Conservation (phyloP, 1,140 invertebrate genomes). For the Fopius arisanus region DNA sequence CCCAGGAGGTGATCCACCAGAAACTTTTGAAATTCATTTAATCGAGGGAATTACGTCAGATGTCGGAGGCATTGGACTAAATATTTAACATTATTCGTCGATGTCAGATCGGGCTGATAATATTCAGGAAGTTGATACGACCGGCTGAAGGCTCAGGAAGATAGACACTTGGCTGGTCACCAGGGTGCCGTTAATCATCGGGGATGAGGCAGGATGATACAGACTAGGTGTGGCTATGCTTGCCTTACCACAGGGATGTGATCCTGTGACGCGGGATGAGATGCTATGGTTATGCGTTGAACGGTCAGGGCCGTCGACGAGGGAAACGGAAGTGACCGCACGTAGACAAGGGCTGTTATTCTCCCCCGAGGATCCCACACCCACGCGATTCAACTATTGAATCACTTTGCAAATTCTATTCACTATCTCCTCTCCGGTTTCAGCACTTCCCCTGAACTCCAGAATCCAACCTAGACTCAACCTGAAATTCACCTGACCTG, state of each 20-base stretch:
- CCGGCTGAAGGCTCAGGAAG: slow-evolving; percentile 29
- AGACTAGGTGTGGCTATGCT: slow-evolving; percentile 17
- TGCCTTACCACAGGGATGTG: slow-evolving; percentile 45
- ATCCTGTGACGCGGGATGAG: slow-evolving; percentile 33
- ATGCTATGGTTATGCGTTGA: slow-evolving; percentile 38
- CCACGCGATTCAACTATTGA: slow-evolving; percentile 31
- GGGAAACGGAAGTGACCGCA: slow-evolving; percentile 60
- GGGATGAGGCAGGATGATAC: slow-evolving; percentile 41
- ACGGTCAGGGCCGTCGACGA: slow-evolving; percentile 37
- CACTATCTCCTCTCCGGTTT: neutral
- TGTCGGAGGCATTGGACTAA: neutral
- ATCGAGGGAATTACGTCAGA: neutral
- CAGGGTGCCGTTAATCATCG: slow-evolving; percentile 60
- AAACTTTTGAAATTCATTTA: neutral
- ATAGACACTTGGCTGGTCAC: slow-evolving; percentile 49
- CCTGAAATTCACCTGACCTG: too few relatives aligned
- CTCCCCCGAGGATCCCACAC: slow-evolving; percentile 29
- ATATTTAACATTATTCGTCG: slow-evolving; percentile 9
- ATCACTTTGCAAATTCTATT: neutral
- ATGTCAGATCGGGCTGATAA: slow-evolving; percentile 10
- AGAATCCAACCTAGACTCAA: too few relatives aligned
- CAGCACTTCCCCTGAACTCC: too few relatives aligned
- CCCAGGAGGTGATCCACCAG: neutral
- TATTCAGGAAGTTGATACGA: neutral
- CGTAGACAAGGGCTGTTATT: slow-evolving; percentile 14